phyloP scores from a whole-genome alignment of 2,888 invertebrate genomes.

The Plebejus argus region DNA sequence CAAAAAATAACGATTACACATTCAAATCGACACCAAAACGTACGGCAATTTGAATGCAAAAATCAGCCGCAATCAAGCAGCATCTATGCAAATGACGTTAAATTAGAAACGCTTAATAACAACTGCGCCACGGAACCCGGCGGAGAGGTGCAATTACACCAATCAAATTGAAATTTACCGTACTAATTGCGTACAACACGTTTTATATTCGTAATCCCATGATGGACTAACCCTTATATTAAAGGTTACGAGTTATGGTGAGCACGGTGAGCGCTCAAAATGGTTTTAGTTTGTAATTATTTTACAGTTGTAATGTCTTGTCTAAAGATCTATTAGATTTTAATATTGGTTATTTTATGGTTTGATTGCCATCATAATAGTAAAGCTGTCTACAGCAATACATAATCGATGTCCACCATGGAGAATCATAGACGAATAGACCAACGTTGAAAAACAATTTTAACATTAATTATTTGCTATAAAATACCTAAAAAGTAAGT shows the following conservation, averaged over 20 bases:
- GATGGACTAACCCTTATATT: constrained; percentile 47
- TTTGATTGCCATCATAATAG: no score
- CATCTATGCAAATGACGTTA: constrained; percentile 80
- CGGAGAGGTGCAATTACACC: constrained; percentile 80
- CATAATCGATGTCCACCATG: no score
- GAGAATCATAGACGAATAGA: no score
- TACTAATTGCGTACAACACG: constrained; percentile 74
- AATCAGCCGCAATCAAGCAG: constrained; percentile 55
- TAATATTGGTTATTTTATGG: no score
- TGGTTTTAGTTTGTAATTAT: not conserved
- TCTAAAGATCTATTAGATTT: not conserved
- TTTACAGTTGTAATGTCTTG: not conserved
- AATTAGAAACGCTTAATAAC: constrained; percentile 80
- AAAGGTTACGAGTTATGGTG: not conserved
- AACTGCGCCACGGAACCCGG: constrained; percentile 71
- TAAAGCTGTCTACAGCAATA: no score
- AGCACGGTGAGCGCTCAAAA: not conserved
- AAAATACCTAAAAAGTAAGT: no score
- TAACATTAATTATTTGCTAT: no score
- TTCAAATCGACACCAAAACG: not conserved
- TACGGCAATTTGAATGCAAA: constrained; percentile 34
- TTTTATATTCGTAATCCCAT: constrained; percentile 63
- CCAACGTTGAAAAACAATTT: no score
- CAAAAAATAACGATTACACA: not conserved
- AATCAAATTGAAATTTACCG: constrained; percentile 77